phyloP scores from a whole-genome alignment of 2,888 invertebrate genomes.

The Agrypnus murinus region DNA sequence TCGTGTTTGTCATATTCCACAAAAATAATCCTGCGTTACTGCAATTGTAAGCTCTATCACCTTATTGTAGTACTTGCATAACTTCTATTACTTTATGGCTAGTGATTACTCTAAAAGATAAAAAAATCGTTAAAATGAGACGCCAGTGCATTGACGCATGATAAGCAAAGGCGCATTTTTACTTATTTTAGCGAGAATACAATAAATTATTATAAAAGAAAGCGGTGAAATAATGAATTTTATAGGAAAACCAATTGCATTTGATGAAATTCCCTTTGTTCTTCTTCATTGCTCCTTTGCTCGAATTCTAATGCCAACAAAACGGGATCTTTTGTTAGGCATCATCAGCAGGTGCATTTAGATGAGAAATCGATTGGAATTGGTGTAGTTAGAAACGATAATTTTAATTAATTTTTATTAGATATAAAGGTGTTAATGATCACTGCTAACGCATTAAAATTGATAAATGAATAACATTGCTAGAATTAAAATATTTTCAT shows the following conservation, averaged over 20 bases:
- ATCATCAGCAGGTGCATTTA: not conserved
- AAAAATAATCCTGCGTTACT: slow-evolving; percentile 63
- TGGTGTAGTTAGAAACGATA: too few relatives aligned
- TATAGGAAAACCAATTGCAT: slow-evolving; percentile 16
- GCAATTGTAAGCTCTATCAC: slow-evolving; percentile 58
- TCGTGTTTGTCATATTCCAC: slow-evolving; percentile 58
- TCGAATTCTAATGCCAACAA: slow-evolving; percentile 1
- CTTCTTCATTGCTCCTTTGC: not conserved
- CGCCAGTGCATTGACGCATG: too few relatives aligned
- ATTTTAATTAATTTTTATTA: too few relatives aligned
- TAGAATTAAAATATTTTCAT: too few relatives aligned
- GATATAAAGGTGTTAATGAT: too few relatives aligned
- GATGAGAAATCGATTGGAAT: too few relatives aligned
- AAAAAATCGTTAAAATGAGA: too few relatives aligned
- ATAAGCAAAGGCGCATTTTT: too few relatives aligned
- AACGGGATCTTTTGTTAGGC: slow-evolving; percentile 1
- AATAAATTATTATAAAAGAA: slow-evolving; percentile 11
- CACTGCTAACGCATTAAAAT: too few relatives aligned
- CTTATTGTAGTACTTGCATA: slow-evolving; percentile 20
- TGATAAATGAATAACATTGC: too few relatives aligned
- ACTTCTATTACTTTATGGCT: not conserved
- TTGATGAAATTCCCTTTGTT: slow-evolving; percentile 19
- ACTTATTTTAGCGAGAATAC: too few relatives aligned
- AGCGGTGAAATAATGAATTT: slow-evolving; percentile 29
- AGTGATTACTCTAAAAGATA: too few relatives aligned